Base-by-base conservation (phyloP, 1,140 invertebrate species). In the Archegozetes longisetosus region DNA sequence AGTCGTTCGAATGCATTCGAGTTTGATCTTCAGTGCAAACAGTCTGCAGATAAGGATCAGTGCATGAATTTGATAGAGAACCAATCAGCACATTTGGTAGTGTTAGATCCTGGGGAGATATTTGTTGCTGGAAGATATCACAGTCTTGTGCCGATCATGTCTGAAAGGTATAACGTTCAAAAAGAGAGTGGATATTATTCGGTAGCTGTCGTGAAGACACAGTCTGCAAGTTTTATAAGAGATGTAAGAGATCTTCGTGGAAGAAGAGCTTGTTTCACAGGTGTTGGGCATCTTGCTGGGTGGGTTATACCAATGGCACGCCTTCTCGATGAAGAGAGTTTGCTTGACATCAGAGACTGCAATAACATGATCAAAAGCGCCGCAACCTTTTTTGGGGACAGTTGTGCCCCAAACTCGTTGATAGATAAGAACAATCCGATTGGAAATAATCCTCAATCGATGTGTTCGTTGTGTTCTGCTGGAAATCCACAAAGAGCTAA, bases 281-380 rank as follows among this genome's bases (percentile, higher is more conserved):
- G 85, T 59, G 91, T 96, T 62, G 89, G 89, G 29, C 84, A 84
- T 22, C 75, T 88, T 59, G 90, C 90, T 60, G 91, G 92, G 40
- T 98, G 92, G 92, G 80, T 89, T 59, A 80, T 92, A 67, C 92
- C 92, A 6, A 80, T 96, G 64, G 77, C 89, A 13, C 51, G 46
- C 2, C 51, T 68, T 13, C 61, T 68, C 25, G 64, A 67, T 32
- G 50, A 62, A 32, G 55, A 64, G n/a, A 24, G 32, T 47, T 32
- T 68, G 1, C 26, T 67, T 12, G 58, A 62, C 40, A 55, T 68
- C 13, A 62, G 48, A n/a, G 66, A 76, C 70, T 98, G 93, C 68
- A 97, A 98, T 67, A 95, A 96, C 74, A 86, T 95, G 70, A 87
- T 97, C 0, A 93, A 96, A 72, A 86, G 88, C 2, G 84, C 89